A percentile compares a stretch with the other conserved stretches of the same genome.
Conservation (phyloP, 2,797 vertebrate species). For the Tachyglossus aculeatus region DNA sequence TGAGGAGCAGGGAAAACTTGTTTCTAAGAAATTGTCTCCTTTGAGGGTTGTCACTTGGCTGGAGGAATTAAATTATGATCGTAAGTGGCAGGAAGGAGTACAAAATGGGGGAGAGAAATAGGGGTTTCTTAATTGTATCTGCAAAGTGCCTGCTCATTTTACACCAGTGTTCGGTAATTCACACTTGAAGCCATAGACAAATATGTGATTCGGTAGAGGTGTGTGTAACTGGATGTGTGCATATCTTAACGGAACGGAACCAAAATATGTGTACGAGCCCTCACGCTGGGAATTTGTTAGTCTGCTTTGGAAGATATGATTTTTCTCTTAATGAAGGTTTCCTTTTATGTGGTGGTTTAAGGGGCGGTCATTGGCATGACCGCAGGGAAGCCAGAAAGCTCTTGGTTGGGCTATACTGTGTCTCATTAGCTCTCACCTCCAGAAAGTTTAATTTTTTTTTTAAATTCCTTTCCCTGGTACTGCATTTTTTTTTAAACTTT, state of each 20-base stretch:
- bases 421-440: conserved; percentile 39
- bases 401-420: no score
- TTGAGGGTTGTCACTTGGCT: no score
- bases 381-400: no score
- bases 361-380: no score
- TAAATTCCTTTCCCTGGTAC: not conserved
- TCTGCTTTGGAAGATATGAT: conserved; percentile 39
- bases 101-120: not conserved
- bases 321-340: conserved; percentile 27
- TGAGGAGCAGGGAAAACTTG: not conserved
- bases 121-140: not conserved
- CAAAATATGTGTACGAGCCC: conserved; percentile 15
- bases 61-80: conserved; percentile 7
- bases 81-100: not conserved
- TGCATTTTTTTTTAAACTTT: conserved; percentile 12
- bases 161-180: conserved; percentile 9
- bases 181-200: conserved; percentile 9
- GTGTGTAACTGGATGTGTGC: conserved; percentile 3
- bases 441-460: conserved; percentile 27
- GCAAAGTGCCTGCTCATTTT: conserved; percentile 9
- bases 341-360: conserved; percentile 43
- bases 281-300: conserved; percentile 26
- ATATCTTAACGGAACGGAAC: conserved; percentile 24
- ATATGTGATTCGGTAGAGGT: conserved; percentile 5
- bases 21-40: not conserved